Base-by-base conservation (phyloP, 1,140 invertebrate genomes). In the Cherax quadricarinatus region DNA sequence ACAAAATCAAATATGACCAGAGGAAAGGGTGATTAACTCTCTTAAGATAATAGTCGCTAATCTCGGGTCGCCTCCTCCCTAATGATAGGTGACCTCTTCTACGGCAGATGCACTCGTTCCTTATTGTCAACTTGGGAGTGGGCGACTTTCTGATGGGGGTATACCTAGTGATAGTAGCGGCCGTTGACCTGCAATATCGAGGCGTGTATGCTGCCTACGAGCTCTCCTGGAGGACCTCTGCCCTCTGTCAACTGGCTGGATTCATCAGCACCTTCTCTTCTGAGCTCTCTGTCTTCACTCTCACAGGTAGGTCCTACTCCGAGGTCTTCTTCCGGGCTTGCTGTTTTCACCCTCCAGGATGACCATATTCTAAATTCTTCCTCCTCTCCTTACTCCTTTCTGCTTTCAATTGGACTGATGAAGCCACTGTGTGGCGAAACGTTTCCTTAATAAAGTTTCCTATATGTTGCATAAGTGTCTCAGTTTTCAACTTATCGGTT, bases 221-320 rank as follows among this genome's bases (percentile, higher is more conserved):
- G 93, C 94, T 94, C 49, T 82, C 94, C 18, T 96, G 96, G 96
- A 94, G 96, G 30, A 94, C 95, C 24, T 96, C 95, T 86, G 90
- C 93, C 6, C 94, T 96, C 16, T 96, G 96, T 94, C 95, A 95
- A 86, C 94, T 96, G 82, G 96, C 95, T 95, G 97, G 97, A 18
- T 96, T 97, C 93, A 94, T 97, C 66, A 96, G 96, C 93, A 97
- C 97, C 24, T 95, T 97, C 83, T 97, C 96, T 81, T 97, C 96
- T 93, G 96, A 97, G 94, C 95, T 96, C 10, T 96, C 96, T 1
- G 96, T 97, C 30, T 94, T 97, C 70, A 96, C 97, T 3, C 95
- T 97, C 4, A 96, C 96, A 70, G 93, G 94, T 94, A 49, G 86
- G 70, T 75, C 5, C 30, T 41, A 41, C 30, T 41, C 30, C 30